Evolutionary conservation across 2,888 invertebrate genomes (phyloP), one percentile per base, ranked within the genome.

Genomic region (Oegoconia quadripuncta): DNA sequence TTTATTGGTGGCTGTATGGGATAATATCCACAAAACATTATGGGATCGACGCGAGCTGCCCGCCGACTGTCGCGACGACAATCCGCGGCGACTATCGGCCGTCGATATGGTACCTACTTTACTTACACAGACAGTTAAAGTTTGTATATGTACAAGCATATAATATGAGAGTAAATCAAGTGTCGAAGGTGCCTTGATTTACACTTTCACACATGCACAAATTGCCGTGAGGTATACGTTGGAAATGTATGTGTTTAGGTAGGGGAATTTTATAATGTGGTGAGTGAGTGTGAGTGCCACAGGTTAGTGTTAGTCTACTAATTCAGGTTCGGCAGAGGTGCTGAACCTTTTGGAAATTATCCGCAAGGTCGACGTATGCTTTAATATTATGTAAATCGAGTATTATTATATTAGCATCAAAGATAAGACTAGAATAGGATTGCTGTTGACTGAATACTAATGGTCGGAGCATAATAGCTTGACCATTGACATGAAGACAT

Each of bases 291-390:
- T 73, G 60, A 34, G 55, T 51, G 48, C 25, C 53, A 51, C 50
- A 44, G 44, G 48, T 57, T 50, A 54, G 65, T 75, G 64, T 73
- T 62, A 41, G 61, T 52, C 44, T 42, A 57, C 47, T 53, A 61
- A 72, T 69, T 72, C 62, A 72, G 64, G 63, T 64, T 64, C 50
- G 50, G 43, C 72, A 79, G 74, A 35, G 53, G 63, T 60, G 42
- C 41, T 33, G 34, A 71, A 76, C 70, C 64, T 63, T 67, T 67
- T 52, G 63, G 59, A 65, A 72, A 67, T 59, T 37, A 34, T 15
- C 17, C 18, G 35, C 47, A 49, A 49, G 50, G 50, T 46, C 37
- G 16, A 35, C 26, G n/a, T 14, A 6, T 22, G 11, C 23, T 26
- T 11, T 9, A 26, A 39, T 17, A 34, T 25, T 14, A 28, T 34